Evolutionary conservation across 2,797 vertebrate genomes (phyloP), one percentile per base, ranked within the genome.

Genomic region (Acrossocheilus wenchowensis): DNA sequence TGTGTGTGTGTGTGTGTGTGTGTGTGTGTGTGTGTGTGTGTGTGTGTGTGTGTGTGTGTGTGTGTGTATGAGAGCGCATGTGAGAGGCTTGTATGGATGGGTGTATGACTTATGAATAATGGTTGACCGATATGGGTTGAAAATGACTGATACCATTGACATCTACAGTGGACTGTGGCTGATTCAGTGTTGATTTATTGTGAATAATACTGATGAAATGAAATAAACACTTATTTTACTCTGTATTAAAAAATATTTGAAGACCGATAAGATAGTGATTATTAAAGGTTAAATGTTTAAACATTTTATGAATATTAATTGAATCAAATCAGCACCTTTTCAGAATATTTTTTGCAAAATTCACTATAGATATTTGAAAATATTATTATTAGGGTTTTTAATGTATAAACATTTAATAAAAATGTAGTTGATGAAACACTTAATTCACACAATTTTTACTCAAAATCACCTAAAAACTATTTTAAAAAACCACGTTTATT

Each of bases 101-200:
- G 19, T 57, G 19, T 34, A 41, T 80, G 62, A 81, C 45, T 69
- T 81, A 23, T 69, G 64, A 69, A 81, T 69, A 69, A 81, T 69
- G 45, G 10, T 23, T 81, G 79, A 69, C 45, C 11, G 30, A 48
- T 69, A 68, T 52, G 43, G 64, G 19, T 69, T 64, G 48, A 69
- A 69, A 36, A 52, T 81, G 45, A 52, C 79, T 81, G 79, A 81
- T 52, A 23, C 8, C 57, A 62, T 14, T 81, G 43, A 68, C 62
- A 81, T 68, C 62, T 81, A 19, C 57, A 64, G 60, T 66, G 45
- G 26, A 34, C 79, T 39, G 64, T 36, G 26, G 26, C 43, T 81
- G 64, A 81, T 69, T 68, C 26, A 34, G 12, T n/a, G 19, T 48
- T 34, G 43, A 2, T 14, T 81, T 80, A 64, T 66, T 48, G n/a